Evolutionary conservation across 2,797 vertebrate genomes (phyloP), one percentile per base, ranked within the genome.

Genomic region (Bucorvus abyssinicus): DNA sequence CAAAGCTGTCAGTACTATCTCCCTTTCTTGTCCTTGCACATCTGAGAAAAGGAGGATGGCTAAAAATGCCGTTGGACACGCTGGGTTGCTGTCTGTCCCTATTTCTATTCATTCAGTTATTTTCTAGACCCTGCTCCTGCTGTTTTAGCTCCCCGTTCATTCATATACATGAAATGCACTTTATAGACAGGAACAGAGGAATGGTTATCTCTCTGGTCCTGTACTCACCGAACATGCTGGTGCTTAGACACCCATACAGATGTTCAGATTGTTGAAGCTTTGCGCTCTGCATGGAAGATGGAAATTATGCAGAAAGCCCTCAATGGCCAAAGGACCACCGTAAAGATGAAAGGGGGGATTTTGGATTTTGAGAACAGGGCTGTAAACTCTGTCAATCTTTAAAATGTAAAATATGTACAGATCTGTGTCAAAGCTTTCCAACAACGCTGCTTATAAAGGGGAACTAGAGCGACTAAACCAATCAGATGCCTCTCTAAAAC

Each of bases 311-410:
- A 80, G 85, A 91, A 95, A 77, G 2, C 19, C 19, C 32, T 53
- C 14, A 45, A 53, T 57, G 69, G 47, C 52, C 50, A 60, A 61
- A 68, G 65, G 24, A 85, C 57, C 42, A 57, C 38, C 83, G n/a
- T 60, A 14, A 59, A 78, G 61, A 84, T 71, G 26, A 90, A 93
- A 94, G 57, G 38, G 38, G 84, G 38, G 86, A 64, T 59, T 75
- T 6, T 80, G 71, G 50, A 21, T n/a, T 85, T 78, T 3, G 14
- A 89, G 88, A 87, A 42, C 8, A 57, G 50, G 32, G 11, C 76
- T 87, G 55, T 57, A 75, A 89, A 55, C 24, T 85, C 82, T 84
- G 65, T 17, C 34, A 71, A 10, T 71, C 26, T 71, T 91, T 50
- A 85, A 80, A 90, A 82, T 27, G 8, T 50, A 74, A 52, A 80